These are phyloP conservation scores for Sebastes itinus DNA, from an alignment of 2,797 vertebrate species.

Conservation along the genomic window DNA sequence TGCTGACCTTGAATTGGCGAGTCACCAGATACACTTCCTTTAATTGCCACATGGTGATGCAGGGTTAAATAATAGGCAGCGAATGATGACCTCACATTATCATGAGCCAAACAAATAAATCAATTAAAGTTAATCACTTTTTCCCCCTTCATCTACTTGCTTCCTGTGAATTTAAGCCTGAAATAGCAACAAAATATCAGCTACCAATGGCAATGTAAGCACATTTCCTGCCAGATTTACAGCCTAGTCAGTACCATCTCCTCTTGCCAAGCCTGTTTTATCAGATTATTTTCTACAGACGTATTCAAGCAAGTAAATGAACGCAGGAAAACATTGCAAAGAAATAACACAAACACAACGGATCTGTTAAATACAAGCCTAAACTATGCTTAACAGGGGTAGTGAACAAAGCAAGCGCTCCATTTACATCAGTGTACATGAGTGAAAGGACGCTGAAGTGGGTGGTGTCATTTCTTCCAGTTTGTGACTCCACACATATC, in stretches of 20 bases:
- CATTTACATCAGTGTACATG: neutral
- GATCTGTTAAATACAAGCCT: neutral
- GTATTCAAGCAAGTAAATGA: slow-evolving; percentile 27
- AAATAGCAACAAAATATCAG: slow-evolving; percentile 31
- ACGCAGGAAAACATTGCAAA: slow-evolving; percentile 11
- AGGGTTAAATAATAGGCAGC: slow-evolving; percentile 5
- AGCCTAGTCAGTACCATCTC: slow-evolving; percentile 26
- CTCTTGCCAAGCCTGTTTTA: slow-evolving; percentile 40
- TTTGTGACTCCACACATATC: slow-evolving; percentile 29
- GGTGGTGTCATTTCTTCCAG: slow-evolving; percentile 16
- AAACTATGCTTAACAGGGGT: neutral
- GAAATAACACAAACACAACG: neutral
- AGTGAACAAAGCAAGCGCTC: neutral
- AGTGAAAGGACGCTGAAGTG: slow-evolving; percentile 24
- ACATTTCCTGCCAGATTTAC: slow-evolving; percentile 49
- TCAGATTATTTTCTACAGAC: slow-evolving; percentile 21
- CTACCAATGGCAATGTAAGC: slow-evolving; percentile 34
- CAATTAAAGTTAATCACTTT: slow-evolving; percentile 3
- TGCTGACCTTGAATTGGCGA: slow-evolving; percentile 44
- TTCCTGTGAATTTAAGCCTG: slow-evolving; percentile 27
- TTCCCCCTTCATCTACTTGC: slow-evolving; percentile 1
- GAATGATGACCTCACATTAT: neutral
- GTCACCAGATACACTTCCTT: slow-evolving; percentile 29
- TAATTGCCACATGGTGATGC: slow-evolving; percentile 23
- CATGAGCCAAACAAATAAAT: neutral